Conservation (phyloP, 2,797 vertebrate species). For the Aphelocoma californica region DNA sequence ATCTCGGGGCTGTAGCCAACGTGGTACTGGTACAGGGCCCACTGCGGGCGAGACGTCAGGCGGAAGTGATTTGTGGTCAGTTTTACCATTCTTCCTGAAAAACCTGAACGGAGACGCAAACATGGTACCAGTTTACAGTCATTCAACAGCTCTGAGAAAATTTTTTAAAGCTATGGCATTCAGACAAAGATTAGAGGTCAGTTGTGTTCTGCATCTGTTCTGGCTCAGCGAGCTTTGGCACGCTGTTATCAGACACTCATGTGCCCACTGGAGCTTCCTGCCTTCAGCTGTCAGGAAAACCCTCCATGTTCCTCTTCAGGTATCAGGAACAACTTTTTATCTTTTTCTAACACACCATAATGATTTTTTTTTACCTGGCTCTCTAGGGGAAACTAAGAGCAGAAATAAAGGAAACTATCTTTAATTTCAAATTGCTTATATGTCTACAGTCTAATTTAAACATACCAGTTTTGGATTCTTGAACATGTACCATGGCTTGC, state of each 20-base stretch:
- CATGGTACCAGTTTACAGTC: rapidly evolving
- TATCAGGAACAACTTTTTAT: neutral
- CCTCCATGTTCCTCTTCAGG: neutral
- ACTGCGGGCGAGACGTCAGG: slow-evolving; percentile 87
- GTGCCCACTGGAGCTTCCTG: neutral
- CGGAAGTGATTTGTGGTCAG: slow-evolving; percentile 87
- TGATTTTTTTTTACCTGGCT: neutral
- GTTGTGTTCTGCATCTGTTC: too few relatives aligned
- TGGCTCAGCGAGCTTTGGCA: rapidly evolving
- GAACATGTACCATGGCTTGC: slow-evolving; percentile 87
- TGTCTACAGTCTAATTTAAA: neutral
- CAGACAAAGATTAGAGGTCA: neutral
- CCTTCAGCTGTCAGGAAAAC: neutral
- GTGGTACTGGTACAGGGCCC: slow-evolving; percentile 93
- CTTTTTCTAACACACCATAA: neutral
- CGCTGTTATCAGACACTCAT: rapidly evolving
- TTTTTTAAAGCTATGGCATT: neutral
- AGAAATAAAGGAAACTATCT: neutral
- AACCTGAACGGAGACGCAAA: slow-evolving; percentile 69
- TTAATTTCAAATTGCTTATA: neutral
- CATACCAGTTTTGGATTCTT: slow-evolving; percentile 86
- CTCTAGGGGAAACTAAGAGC: neutral
- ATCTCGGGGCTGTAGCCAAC: slow-evolving; percentile 86
- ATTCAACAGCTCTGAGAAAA: neutral
- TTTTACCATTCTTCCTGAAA: slow-evolving; percentile 77